Percentiles rank a stretch among this genome's conserved stretches.
phyloP scores from a whole-genome alignment of 2,113 vertebrate species.

The Maccullochella peelii region DNA sequence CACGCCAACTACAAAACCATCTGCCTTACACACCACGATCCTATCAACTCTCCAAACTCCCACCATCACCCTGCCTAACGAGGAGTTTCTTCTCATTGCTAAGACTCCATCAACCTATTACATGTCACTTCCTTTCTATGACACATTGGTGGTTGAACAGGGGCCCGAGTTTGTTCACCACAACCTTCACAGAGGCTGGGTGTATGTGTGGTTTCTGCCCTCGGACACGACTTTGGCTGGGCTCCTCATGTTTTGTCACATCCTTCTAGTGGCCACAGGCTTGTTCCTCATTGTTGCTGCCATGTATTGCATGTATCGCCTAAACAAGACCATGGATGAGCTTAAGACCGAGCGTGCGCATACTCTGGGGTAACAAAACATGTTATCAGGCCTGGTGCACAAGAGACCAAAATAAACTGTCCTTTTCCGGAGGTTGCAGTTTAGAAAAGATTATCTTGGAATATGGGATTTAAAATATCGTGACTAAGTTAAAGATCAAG shows the following conservation, averaged over 20 bases:
- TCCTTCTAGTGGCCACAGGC: slow-evolving; percentile 71
- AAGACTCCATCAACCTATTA: background rate
- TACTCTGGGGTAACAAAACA: background rate
- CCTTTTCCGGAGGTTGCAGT: background rate
- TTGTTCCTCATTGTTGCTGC: slow-evolving; percentile 67
- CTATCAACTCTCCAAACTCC: background rate
- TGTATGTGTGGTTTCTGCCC: slow-evolving; percentile 90
- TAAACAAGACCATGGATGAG: slow-evolving; percentile 57
- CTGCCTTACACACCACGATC: background rate
- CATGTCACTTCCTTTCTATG: slow-evolving; percentile 46
- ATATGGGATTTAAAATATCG: background rate
- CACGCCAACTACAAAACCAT: background rate
- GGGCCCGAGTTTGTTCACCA: slow-evolving; percentile 82
- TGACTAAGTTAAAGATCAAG: background rate
- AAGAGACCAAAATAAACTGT: slow-evolving; percentile 11
- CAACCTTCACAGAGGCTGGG: slow-evolving; percentile 82
- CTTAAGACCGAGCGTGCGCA: slow-evolving; percentile 22
- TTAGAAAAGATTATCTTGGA: background rate
- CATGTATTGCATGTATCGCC: slow-evolving; percentile 64
- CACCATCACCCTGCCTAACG: background rate
- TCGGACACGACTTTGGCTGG: slow-evolving; percentile 65
- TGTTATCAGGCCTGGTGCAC: slow-evolving; percentile 42
- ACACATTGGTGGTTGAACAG: slow-evolving; percentile 69
- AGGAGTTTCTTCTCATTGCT: background rate
- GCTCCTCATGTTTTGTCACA: slow-evolving; percentile 79